These are phyloP conservation scores for Morone chrysops DNA, from an alignment of 2,113 vertebrate species.

Conservation along the genomic window DNA sequence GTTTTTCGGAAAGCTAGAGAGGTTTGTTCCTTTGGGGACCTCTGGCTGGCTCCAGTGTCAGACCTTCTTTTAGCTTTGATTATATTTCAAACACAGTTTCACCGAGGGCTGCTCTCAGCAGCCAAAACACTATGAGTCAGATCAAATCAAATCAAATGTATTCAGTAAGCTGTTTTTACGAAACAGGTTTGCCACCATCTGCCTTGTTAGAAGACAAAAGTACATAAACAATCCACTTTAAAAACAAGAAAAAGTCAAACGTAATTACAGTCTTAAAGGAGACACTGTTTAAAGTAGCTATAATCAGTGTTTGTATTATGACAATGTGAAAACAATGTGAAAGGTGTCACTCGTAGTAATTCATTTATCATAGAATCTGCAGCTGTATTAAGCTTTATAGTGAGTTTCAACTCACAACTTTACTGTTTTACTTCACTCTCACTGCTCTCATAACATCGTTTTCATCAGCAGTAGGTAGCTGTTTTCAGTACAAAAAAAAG, in stretches of 20 bases:
- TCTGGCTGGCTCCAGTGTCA: conserved; percentile 26
- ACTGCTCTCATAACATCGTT: neutral
- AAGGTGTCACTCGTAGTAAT: neutral
- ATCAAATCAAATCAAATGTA: conserved; percentile 65
- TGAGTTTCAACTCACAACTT: neutral
- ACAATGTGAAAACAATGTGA: neutral
- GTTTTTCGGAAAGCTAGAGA: conserved; percentile 30
- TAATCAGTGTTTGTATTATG: neutral
- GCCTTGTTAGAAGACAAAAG: conserved; percentile 32
- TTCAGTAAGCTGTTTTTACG: conserved; percentile 54
- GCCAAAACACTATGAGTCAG: conserved; percentile 58
- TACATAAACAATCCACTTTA: conserved; percentile 9
- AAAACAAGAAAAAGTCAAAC: conserved; percentile 9
- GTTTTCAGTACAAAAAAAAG: neutral
- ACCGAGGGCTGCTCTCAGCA: conserved; percentile 40
- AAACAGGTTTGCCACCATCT: conserved; percentile 44
- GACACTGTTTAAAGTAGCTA: neutral
- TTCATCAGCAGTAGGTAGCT: neutral
- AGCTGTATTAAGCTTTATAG: neutral
- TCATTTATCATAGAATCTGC: neutral
- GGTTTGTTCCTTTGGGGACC: conserved; percentile 50
- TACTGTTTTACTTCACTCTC: neutral
- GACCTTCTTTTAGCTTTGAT: conserved; percentile 60
- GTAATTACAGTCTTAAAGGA: neutral
- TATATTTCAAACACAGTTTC: conserved; percentile 63